Base-by-base conservation (phyloP, 2,888 invertebrate genomes). In the Trileptium ribeirensis region DNA sequence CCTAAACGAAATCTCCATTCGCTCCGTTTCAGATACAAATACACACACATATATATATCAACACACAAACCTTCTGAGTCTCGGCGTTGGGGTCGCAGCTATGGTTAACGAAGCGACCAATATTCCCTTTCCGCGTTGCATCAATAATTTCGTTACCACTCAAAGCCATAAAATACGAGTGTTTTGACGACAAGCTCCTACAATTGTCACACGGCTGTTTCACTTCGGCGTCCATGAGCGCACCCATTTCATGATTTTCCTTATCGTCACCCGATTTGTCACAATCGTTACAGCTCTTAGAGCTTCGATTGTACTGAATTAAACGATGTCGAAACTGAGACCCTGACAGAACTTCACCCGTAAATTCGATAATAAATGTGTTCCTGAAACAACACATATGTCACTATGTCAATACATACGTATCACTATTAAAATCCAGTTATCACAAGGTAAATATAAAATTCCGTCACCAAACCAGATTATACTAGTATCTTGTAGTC, bases 31-130 rank as follows among this genome's bases (percentile, higher is more conserved):
- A n/a, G n/a, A n/a, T n/a, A n/a, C n/a, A n/a, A n/a, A n/a, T n/a
- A n/a, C n/a, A n/a, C n/a, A n/a, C n/a, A n/a, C n/a, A n/a, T n/a
- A n/a, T n/a, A n/a, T n/a, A n/a, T n/a, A n/a, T n/a, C n/a, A n/a
- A 64, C 15, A 3, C 64, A 67, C 85, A 81, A 84, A 91, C 92
- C 90, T 99, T 99, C 90, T 99, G 97, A 0, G 98, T 98, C 90
- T 96, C 96, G 1, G 97, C 95, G 89, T 99, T 99, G 0, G 99
- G 99, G 86, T 97, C 96, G 89, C 99, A 99, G 74, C 97, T 97
- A 89, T 99, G 99, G 90, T 99, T 99, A 86, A 99, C 97, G 88
- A 98, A 99, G 67, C 99, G 91, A 0, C 98, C 97, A 82, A 95
- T 93, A 89, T 97, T 99, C 40, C 99, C 99, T 89, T 94, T 96